Evolutionary conservation across 2,888 invertebrate species (phyloP).

Genomic region (Cephus runcator): DNA sequence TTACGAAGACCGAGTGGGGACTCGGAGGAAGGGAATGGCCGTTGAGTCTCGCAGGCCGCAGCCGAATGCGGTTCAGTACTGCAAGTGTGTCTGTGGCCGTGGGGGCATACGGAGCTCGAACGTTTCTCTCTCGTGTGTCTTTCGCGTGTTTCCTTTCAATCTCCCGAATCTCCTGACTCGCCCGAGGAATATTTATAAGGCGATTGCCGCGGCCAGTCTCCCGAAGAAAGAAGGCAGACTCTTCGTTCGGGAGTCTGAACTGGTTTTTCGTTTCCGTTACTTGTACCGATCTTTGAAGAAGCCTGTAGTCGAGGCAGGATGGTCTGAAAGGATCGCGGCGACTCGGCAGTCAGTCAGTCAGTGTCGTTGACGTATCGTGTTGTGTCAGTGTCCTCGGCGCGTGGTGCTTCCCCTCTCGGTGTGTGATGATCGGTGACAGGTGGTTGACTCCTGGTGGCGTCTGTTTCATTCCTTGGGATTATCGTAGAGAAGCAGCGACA

Average conservation of each 20-base stretch:
- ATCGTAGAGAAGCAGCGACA: not conserved
- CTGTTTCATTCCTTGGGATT: not conserved
- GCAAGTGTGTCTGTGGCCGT: slow-evolving; percentile 42
- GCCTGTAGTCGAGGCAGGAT: not conserved
- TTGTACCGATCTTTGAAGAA: not conserved
- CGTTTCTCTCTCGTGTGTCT: not conserved
- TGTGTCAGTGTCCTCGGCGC: slow-evolving; percentile 41
- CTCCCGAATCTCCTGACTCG: not conserved
- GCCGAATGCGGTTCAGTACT: slow-evolving; percentile 31
- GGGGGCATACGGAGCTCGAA: slow-evolving; percentile 31
- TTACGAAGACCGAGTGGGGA: slow-evolving; percentile 18
- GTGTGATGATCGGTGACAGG: slow-evolving; percentile 46
- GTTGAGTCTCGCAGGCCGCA: slow-evolving; percentile 28
- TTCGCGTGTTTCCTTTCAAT: not conserved
- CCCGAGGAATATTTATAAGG: not conserved
- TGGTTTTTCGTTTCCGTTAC: not conserved
- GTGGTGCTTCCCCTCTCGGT: slow-evolving; percentile 1
- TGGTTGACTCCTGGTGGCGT: slow-evolving; percentile 18
- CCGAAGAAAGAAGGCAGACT: not conserved
- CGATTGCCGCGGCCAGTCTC: not conserved
- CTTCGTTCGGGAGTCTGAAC: not conserved
- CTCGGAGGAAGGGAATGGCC: slow-evolving; percentile 43
- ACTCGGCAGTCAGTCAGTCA: not conserved
- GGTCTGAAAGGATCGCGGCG: not conserved
- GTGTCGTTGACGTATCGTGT: slow-evolving; percentile 50